These are phyloP conservation scores for Macquaria australasica DNA, from an alignment of 2,113 vertebrate species.

Conservation along the genomic window DNA sequence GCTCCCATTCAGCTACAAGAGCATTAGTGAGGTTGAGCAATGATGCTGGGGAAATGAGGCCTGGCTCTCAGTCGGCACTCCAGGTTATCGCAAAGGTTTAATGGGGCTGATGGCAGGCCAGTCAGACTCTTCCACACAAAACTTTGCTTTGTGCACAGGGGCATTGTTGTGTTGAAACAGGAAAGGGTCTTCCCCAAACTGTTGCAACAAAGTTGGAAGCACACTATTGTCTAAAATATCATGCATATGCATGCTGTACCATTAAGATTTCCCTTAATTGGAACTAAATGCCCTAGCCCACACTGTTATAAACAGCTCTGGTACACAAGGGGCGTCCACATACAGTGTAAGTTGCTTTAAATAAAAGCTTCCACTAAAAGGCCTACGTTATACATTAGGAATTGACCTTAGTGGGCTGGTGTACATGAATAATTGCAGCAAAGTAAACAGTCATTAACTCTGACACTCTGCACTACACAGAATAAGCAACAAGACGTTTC, in stretches of 20 bases:
- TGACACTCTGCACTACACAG: conserved; percentile 29
- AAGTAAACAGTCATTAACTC: conserved; percentile 65
- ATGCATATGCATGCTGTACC: not conserved
- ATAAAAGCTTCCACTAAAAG: conserved; percentile 8
- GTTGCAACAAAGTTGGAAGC: not conserved
- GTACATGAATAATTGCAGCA: conserved; percentile 48
- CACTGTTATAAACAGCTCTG: not conserved
- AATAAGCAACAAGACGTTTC: conserved; percentile 51
- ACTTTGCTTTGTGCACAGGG: not conserved
- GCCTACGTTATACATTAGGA: not conserved
- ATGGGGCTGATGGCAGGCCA: not conserved
- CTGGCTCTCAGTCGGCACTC: not conserved
- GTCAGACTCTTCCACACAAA: not conserved
- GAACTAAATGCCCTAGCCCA: not conserved
- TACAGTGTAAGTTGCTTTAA: not conserved
- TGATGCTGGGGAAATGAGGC: conserved; percentile 19
- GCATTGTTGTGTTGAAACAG: not conserved
- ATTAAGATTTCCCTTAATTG: not conserved
- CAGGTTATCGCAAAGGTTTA: not conserved
- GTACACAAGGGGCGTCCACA: not conserved
- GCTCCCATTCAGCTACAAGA: conserved; percentile 42
- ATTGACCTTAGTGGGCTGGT: conserved; percentile 12
- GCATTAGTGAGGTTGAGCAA: conserved; percentile 36
- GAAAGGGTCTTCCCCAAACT: not conserved
- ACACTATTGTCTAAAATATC: not conserved